Base-by-base conservation (phyloP, 2,113 vertebrate species). In the Oostethus manadensis region DNA sequence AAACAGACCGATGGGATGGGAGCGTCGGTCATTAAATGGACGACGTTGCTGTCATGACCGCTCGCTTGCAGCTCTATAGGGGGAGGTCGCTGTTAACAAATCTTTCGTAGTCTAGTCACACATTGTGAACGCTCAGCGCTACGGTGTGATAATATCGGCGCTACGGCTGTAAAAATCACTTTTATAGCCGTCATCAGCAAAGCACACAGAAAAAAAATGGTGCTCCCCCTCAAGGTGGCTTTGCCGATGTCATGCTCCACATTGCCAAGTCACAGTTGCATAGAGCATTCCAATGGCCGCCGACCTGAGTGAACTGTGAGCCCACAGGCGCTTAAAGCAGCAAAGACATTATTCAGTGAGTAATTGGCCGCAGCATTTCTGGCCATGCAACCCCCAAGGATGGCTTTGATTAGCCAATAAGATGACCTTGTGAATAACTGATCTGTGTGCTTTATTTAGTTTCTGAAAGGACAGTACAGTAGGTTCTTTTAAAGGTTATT, bases 341-440 rank as follows among this genome's bases (percentile, higher is more conserved):
- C 22, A 56, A 68, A 61, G 50, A 51, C 62, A 66, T 78, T 58
- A 70, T 47, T 72, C 53, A 62, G n/a, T 7, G 33, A 61, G 55
- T 60, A 74, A 80, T 57, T 76, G 50, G 42, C 58, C 8, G 0
- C 60, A 56, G 43, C 56, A 60, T 55, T 56, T 18, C 71, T 43
- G 23, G 71, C 56, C 53, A 56, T 66, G 50, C 62, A 56, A 56
- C 54, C 51, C 60, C 33, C 18, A 5, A 60, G 44, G 58, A 71
- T 60, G 57, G 14, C 64, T 74, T 60, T 71, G 77, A 80, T 73
- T 77, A 54, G 38, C 51, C 58, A 55, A 21, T 7, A 17, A 18
- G 8, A 60, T 60, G 65, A 80, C 74, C 71, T 74, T 70, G 58
- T 18, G 42, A 46, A 57, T 61, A 65, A 81, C 60, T 75, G 53